A percentile compares a stretch with the other conserved stretches of the same genome.
phyloP scores from a whole-genome alignment of 2,113 vertebrate species.

The Vireo altiloquus region DNA sequence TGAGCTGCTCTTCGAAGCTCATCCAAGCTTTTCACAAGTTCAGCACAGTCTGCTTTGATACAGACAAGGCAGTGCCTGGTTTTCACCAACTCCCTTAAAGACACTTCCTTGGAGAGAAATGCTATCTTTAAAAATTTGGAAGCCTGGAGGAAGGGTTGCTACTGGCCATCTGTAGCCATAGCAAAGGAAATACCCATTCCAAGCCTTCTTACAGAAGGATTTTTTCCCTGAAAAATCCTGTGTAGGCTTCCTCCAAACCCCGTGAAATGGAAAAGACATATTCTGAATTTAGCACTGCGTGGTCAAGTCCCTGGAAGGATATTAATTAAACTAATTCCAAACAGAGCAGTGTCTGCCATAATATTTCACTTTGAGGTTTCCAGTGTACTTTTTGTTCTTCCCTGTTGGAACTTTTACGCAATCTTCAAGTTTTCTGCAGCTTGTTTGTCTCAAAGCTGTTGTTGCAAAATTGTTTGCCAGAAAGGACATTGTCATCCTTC shows the following conservation, averaged over 20 bases:
- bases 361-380: not conserved
- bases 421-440: not conserved
- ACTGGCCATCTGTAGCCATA: not conserved
- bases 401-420: not conserved
- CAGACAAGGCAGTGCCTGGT: not conserved
- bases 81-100: not conserved
- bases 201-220: not conserved
- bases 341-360: not conserved
- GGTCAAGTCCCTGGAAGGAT: not conserved
- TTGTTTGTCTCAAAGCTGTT: constrained; percentile 24
- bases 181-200: not conserved
- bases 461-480: not conserved
- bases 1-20: not conserved
- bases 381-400: constrained; percentile 1
- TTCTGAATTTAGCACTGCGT: not conserved
- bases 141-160: not conserved
- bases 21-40: not conserved
- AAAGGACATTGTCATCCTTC: not conserved
- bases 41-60: not conserved
- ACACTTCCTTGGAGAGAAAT: not conserved
- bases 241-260: not conserved
- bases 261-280: not conserved
- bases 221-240: not conserved
- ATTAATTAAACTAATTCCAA: not conserved
- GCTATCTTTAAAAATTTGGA: not conserved